Conservation (phyloP, 2,888 invertebrate species). For the Hyppa rectilinea region DNA sequence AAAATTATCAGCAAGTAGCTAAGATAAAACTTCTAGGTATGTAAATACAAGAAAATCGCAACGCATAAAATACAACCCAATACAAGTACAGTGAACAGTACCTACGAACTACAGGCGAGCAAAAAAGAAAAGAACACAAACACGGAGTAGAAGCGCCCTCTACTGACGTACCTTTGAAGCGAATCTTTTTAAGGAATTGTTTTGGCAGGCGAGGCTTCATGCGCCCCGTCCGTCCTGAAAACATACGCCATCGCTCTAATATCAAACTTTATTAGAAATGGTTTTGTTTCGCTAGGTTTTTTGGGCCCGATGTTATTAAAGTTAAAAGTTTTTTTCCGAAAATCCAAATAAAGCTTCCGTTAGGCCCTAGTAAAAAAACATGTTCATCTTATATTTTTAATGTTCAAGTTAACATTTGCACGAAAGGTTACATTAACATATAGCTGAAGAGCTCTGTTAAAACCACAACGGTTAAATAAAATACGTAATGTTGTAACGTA, state of each 20-base stretch:
- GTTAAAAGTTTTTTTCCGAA: neutral
- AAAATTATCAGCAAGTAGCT: neutral
- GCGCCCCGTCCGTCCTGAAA: constrained; percentile 84
- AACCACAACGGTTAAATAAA: constrained; percentile 35
- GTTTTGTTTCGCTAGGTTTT: neutral
- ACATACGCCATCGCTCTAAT: constrained; percentile 64
- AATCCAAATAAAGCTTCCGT: neutral
- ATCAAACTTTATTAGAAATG: constrained; percentile 14
- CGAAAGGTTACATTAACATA: constrained; percentile 11
- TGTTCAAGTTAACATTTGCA: constrained; percentile 5
- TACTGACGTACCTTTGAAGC: constrained; percentile 87
- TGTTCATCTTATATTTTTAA: constrained; percentile 4
- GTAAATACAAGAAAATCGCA: constrained; percentile 20
- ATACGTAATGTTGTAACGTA: constrained; percentile 41
- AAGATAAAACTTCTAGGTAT: constrained; percentile 4
- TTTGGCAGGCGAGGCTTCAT: constrained; percentile 83
- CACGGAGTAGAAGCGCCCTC: constrained; percentile 75
- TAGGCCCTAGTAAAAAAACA: neutral
- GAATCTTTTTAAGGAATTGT: constrained; percentile 86
- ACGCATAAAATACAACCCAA: constrained; percentile 26
- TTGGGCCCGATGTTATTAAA: neutral
- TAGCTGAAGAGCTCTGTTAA: constrained; percentile 15
- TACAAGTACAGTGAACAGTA: constrained; percentile 33
- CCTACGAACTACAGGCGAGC: constrained; percentile 48
- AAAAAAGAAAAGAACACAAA: constrained; percentile 49